Conservation (phyloP, 2,888 invertebrate genomes). For the Labia minor region DNA sequence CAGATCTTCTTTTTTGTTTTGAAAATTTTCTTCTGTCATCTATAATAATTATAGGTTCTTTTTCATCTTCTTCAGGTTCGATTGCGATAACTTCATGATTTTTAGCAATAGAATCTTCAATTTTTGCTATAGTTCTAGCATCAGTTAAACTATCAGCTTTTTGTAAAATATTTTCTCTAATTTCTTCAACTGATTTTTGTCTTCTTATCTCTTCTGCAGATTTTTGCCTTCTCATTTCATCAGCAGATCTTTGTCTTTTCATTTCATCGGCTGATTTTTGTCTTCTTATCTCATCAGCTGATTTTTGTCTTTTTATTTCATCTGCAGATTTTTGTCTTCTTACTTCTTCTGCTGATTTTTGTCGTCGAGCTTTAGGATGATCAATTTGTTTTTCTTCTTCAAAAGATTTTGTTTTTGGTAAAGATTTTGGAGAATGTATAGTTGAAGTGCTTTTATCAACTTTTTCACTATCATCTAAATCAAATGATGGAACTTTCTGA, state of each 20-base stretch:
- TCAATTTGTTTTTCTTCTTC: conserved; percentile 26
- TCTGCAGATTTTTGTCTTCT: conserved; percentile 25
- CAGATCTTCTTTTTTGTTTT: not conserved
- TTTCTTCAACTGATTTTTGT: conserved; percentile 36
- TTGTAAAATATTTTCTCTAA: not conserved
- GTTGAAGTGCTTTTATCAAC: not conserved
- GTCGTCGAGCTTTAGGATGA: conserved; percentile 27
- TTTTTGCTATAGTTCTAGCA: not conserved
- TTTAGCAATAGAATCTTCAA: not conserved
- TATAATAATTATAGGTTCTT: conserved; percentile 9
- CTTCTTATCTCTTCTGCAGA: conserved; percentile 30
- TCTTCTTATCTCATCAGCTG: conserved; percentile 34
- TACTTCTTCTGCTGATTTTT: conserved; percentile 27
- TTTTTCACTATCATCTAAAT: not conserved
- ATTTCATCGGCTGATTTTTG: conserved; percentile 45
- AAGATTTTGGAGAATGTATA: not conserved
- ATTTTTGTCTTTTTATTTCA: conserved; percentile 29
- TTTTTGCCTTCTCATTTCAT: conserved; percentile 24
- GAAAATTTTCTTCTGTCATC: conserved; percentile 15
- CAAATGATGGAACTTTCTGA: not conserved
- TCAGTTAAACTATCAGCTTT: conserved; percentile 7
- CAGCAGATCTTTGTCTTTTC: conserved; percentile 21
- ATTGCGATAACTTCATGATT: not conserved
- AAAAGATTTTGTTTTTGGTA: conserved; percentile 25
- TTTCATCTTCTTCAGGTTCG: conserved; percentile 3